Percentiles rank a stretch among this genome's conserved stretches.
phyloP scores from a whole-genome alignment of 2,797 vertebrate species.

The Thripadectes ignobilis region DNA sequence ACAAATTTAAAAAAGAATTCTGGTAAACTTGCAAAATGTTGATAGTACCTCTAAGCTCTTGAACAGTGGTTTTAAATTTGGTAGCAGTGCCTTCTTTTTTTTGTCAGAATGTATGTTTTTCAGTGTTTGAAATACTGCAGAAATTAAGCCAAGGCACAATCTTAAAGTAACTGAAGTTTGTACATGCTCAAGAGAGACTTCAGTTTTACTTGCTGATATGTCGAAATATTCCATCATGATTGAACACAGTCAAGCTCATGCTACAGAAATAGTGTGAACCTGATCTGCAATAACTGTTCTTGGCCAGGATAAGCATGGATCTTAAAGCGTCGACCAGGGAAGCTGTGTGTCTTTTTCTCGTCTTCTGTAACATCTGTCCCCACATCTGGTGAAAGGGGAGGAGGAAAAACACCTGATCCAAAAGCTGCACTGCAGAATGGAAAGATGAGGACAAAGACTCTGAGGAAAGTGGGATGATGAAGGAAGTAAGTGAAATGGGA shows the following conservation, averaged over 20 bases:
- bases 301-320: background rate
- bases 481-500: background rate
- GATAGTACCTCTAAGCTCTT: background rate
- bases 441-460: background rate
- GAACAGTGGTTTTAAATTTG: background rate
- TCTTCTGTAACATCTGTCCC: background rate
- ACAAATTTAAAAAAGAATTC: background rate
- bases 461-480: background rate
- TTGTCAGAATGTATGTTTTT: background rate
- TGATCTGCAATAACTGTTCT: background rate
- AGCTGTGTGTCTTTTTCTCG: background rate
- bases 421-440: background rate
- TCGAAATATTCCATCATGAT: background rate
- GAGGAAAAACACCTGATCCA: background rate
- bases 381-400: background rate
- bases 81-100: background rate
- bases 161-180: background rate
- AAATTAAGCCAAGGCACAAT: background rate
- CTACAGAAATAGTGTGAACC: background rate
- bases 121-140: background rate
- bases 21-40: background rate
- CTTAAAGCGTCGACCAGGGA: background rate
- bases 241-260: background rate
- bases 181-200: background rate
- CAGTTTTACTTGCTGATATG: background rate